phyloP scores from a whole-genome alignment of 2,888 invertebrate genomes.

The Calliopum simillimum region DNA sequence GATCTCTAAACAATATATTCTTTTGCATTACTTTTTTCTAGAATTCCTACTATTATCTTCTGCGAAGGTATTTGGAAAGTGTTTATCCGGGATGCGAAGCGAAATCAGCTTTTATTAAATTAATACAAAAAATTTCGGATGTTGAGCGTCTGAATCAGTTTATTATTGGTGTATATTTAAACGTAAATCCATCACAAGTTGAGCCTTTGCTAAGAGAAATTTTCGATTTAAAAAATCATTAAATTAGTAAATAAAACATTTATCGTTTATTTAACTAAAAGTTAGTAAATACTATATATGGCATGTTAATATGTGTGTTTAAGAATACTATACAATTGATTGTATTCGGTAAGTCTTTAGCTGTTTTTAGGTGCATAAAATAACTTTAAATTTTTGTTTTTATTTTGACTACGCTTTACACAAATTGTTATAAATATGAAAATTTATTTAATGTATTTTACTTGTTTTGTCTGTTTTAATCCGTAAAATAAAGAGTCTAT shows the following conservation, averaged over 20 bases:
- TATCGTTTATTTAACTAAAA: not conserved
- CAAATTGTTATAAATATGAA: too few species aligned
- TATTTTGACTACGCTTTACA: too few species aligned
- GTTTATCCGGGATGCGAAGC: constrained; percentile 88
- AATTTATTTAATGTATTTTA: too few species aligned
- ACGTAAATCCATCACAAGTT: constrained; percentile 91
- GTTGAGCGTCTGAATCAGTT: constrained; percentile 89
- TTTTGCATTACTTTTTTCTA: constrained; percentile 62
- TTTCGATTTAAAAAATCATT: constrained; percentile 85
- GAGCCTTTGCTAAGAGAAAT: constrained; percentile 95
- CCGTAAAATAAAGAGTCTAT: constrained; percentile 18
- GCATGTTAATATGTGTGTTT: too few species aligned
- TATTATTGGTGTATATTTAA: constrained; percentile 90
- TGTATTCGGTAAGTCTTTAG: too few species aligned
- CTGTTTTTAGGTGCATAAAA: too few species aligned
- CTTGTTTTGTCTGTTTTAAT: constrained; percentile 1
- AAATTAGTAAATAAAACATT: constrained; percentile 35
- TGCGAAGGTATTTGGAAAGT: constrained; percentile 86
- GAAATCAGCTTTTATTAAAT: constrained; percentile 84
- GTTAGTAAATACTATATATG: too few species aligned
- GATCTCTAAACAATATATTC: not conserved
- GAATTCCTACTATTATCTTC: constrained; percentile 91
- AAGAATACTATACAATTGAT: too few species aligned
- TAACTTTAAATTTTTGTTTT: too few species aligned
- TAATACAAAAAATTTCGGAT: constrained; percentile 92